Evolutionary conservation across 2,888 invertebrate genomes (phyloP).

Genomic region (Lasioglossum oenotherae): DNA sequence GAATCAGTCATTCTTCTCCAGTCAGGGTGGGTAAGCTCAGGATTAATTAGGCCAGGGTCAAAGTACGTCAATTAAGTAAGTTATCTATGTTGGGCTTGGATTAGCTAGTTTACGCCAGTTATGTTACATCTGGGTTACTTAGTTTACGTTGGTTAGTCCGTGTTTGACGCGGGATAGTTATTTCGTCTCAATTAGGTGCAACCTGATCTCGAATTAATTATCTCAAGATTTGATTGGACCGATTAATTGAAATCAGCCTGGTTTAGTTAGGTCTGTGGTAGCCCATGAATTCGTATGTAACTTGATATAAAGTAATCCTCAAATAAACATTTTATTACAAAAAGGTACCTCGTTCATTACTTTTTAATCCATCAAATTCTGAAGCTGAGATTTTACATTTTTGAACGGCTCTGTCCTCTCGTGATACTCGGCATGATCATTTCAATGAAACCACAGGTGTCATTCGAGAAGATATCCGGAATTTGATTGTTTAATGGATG

Average conservation of each 20-base stretch:
- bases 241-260: background rate
- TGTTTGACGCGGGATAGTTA: background rate
- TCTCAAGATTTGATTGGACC: background rate
- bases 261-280: background rate
- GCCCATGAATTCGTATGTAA: too few species aligned
- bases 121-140: background rate
- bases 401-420: background rate
- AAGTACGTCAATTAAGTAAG: background rate
- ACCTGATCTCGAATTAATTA: background rate
- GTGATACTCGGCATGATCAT: background rate
- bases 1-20: background rate
- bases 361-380: too few species aligned
- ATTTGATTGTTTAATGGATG: conserved; percentile 8
- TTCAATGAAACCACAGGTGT: background rate
- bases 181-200: background rate
- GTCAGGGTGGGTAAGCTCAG: background rate
- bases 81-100: background rate
- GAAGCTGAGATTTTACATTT: background rate
- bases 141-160: background rate
- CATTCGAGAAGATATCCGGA: background rate
- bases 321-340: background rate
- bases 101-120: background rate
- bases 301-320: too few species aligned
- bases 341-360: fast-evolving
- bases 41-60: background rate